Percentiles rank a stretch among this genome's conserved stretches.
Conservation (phyloP, 2,797 vertebrate genomes). For the Champsocephalus esox region DNA sequence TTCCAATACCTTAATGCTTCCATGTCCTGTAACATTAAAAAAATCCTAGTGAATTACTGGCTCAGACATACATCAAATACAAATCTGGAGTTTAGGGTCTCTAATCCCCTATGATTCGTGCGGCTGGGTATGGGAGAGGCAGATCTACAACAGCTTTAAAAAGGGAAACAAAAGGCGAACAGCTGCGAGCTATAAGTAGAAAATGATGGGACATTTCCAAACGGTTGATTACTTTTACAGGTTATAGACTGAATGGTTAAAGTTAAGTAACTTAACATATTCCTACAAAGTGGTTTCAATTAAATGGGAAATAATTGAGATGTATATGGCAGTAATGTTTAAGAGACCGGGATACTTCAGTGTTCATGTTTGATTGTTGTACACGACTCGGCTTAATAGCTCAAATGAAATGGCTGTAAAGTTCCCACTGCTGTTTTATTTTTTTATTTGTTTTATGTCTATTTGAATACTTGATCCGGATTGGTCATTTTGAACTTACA, state of each 20-base stretch:
- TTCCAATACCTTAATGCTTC: neutral
- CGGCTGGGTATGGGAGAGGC: neutral
- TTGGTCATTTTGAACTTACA: too few relatives aligned
- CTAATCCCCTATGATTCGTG: neutral
- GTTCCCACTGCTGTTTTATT: too few relatives aligned
- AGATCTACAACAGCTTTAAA: neutral
- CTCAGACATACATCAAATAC: neutral
- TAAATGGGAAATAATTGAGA: neutral
- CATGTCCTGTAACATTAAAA: neutral
- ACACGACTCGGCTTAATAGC: too few relatives aligned
- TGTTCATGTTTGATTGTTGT: too few relatives aligned
- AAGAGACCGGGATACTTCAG: too few relatives aligned
- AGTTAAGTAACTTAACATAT: conserved; percentile 16
- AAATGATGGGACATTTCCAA: conserved; percentile 1
- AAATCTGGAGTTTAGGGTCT: neutral
- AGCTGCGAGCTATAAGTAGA: conserved; percentile 19
- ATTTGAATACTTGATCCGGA: too few relatives aligned
- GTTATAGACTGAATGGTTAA: conserved; percentile 10
- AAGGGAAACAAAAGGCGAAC: conserved; percentile 15
- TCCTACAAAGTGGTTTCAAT: conserved; percentile 17
- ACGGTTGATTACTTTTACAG: conserved; percentile 16
- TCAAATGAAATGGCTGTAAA: too few relatives aligned
- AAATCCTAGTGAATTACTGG: neutral
- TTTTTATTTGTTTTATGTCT: too few relatives aligned
- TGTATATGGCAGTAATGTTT: too few relatives aligned